Base-by-base conservation (phyloP, 2,888 invertebrate genomes). In the Drosophila pseudotalamancana region DNA sequence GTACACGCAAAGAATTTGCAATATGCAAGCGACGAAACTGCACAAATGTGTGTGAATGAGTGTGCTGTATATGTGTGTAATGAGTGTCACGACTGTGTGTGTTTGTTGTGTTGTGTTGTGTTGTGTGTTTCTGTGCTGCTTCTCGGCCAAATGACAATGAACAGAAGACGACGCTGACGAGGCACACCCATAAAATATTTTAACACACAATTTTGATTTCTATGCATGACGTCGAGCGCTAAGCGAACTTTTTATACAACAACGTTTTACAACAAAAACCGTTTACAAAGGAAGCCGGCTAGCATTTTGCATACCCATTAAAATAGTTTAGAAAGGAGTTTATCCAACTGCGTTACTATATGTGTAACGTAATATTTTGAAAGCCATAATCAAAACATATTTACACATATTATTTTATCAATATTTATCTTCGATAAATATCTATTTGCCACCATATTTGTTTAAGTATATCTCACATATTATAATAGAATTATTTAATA, bases 181-280 rank as follows among this genome's bases (percentile, higher is more conserved):
- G 56, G 43, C 81, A 75, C 82, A 71, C 78, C 74, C 79, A 81
- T 77, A 68, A 74, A 77, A 59, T 55, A 70, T 59, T 56, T 78
- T 35, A 64, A 65, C 60, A 75, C 61, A 82, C 61, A 70, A 70
- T 81, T 78, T 82, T 66, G 72, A 75, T 82, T 78, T 80, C 76
- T 82, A 75, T 78, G 85, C 85, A 62, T 59, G 69, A 53, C 57
- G 65, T 51, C 49, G 42, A 46, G n/a, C 25, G 37, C 42, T 32
- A 6, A 37, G 14, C 45, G 14, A 29, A 40, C 54, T 43, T 54
- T 40, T 34, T 29, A 39, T 46, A 18, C 29, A 27, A 39, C 72
- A 51, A 48, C n/a, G n/a, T n/a, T n/a, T n/a, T n/a, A 60, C 29
- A 29, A 29, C 23, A 29, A 29, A 27, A 18, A 43, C 8, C 8